phyloP scores from a whole-genome alignment of 2,888 invertebrate genomes.

The Agonopterix alstromeriana region DNA sequence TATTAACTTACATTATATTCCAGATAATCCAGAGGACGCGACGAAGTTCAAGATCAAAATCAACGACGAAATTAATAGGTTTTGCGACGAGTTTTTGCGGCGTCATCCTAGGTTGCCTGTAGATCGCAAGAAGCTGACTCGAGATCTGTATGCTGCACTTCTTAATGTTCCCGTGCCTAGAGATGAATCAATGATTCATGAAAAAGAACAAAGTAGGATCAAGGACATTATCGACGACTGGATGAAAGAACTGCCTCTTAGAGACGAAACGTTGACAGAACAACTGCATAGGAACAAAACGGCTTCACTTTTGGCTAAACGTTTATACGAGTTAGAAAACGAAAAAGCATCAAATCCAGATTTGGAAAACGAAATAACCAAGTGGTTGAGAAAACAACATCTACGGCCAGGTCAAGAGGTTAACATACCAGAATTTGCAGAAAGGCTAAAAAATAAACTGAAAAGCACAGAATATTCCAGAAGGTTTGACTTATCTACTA shows the following conservation, averaged over 20 bases:
- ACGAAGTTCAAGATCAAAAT: conserved; percentile 32
- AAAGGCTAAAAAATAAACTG: conserved; percentile 25
- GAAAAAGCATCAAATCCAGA: conserved; percentile 19
- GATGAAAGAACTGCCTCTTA: conserved; percentile 30
- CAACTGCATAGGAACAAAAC: conserved; percentile 28
- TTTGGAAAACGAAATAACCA: conserved; percentile 20
- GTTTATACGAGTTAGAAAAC: conserved; percentile 35
- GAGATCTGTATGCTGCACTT: conserved; percentile 32
- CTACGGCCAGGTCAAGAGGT: conserved; percentile 16
- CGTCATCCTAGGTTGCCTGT: conserved; percentile 26
- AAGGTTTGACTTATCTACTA: conserved; percentile 15
- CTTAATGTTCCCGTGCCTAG: conserved; percentile 32
- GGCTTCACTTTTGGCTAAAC: conserved; percentile 29
- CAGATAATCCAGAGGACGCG: conserved; percentile 21
- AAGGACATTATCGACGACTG: conserved; percentile 37
- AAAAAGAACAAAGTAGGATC: conserved; percentile 34
- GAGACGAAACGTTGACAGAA: conserved; percentile 17
- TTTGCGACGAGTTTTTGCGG: conserved; percentile 37
- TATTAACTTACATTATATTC: conserved; percentile 36
- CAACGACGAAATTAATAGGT: conserved; percentile 29
- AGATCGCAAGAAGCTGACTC: conserved; percentile 25
- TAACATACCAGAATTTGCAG: conserved; percentile 12
- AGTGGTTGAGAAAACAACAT: conserved; percentile 33
- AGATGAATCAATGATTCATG: conserved; percentile 29
- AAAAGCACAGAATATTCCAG: conserved; percentile 24